These are phyloP conservation scores for Notolepis coatsorum DNA, from an alignment of 2,797 vertebrate species.

Conservation along the genomic window DNA sequence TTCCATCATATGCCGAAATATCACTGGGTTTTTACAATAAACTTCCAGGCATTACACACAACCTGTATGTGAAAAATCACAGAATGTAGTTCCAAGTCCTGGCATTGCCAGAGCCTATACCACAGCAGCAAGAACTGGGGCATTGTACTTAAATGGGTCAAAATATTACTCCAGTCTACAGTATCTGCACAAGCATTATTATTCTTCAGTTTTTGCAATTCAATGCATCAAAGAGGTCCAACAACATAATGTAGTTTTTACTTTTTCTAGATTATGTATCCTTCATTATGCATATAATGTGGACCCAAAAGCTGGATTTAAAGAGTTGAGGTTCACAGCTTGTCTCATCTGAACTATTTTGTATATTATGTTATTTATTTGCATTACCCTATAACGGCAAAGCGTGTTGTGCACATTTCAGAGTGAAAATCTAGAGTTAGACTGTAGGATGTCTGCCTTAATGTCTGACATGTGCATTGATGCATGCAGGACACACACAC, in stretches of 20 bases:
- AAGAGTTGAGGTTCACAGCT: too few species aligned
- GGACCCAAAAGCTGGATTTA: too few species aligned
- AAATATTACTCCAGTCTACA: conserved; percentile 35
- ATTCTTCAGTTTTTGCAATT: neutral
- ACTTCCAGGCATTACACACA: neutral
- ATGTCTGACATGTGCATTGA: too few species aligned
- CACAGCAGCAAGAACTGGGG: conserved; percentile 51
- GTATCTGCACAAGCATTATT: neutral
- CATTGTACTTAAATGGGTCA: conserved; percentile 62
- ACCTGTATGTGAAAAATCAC: neutral
- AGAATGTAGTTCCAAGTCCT: neutral
- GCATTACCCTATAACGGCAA: too few species aligned
- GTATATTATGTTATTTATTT: too few species aligned
- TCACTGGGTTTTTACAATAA: neutral
- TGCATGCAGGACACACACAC: neutral
- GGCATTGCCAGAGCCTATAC: conserved; percentile 1
- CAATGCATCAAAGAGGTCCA: neutral
- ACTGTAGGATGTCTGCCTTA: too few species aligned
- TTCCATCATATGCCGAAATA: neutral
- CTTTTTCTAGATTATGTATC: neutral
- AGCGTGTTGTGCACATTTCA: too few species aligned
- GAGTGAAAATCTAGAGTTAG: too few species aligned
- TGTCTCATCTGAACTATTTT: too few species aligned
- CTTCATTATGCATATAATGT: neutral
- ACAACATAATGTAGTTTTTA: too few species aligned